phyloP scores from a whole-genome alignment of 2,113 vertebrate species.

The Cavia porcellus region DNA sequence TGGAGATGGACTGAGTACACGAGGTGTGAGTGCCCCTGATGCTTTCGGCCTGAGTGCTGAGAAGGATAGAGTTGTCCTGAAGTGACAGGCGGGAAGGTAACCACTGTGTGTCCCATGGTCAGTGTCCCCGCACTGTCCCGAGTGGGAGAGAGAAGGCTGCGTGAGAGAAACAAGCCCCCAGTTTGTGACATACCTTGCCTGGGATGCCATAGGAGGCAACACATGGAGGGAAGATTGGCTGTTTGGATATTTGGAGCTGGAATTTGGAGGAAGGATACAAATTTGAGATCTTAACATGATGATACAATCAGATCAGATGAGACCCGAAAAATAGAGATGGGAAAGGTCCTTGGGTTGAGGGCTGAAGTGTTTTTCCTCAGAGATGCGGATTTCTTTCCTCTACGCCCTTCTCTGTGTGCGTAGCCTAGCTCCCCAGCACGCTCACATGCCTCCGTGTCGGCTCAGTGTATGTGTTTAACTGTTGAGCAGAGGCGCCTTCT shows the following conservation, averaged over 20 bases:
- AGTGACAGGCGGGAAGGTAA: not conserved
- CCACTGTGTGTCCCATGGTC: no score
- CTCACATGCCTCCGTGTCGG: no score
- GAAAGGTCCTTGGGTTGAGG: not conserved
- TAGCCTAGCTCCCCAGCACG: not conserved
- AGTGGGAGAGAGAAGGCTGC: no score
- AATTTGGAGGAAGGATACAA: not conserved
- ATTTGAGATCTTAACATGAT: not conserved
- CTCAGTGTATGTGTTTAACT: fast-evolving
- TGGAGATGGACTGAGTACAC: not conserved
- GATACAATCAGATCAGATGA: not conserved
- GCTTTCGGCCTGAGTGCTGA: not conserved
- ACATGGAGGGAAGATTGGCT: not conserved
- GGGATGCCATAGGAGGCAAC: not conserved
- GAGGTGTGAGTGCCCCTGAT: not conserved
- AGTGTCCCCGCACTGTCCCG: not conserved
- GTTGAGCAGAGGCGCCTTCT: not conserved
- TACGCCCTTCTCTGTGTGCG: no score
- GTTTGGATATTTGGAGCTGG: not conserved
- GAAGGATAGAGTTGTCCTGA: not conserved
- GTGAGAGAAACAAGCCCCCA: not conserved
- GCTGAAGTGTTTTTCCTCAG: not conserved
- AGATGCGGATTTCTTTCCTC: not conserved
- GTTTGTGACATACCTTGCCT: not conserved
- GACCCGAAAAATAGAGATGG: not conserved